Base-by-base conservation (phyloP, 1,140 invertebrate species). In the Drosophila miranda region DNA sequence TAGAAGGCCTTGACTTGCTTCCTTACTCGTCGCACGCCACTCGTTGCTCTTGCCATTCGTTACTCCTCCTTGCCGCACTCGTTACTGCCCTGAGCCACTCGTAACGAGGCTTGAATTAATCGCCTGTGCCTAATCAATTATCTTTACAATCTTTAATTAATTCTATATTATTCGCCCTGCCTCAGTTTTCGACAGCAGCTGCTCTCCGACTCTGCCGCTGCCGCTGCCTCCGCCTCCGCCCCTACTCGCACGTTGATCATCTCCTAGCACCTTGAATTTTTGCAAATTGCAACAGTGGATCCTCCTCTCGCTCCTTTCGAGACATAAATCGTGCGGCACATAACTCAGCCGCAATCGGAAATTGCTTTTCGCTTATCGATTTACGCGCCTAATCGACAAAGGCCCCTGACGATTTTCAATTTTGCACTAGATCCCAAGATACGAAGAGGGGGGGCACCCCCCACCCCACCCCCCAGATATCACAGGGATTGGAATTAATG, bases 131-230 rank as follows among this genome's bases (percentile, higher is more conserved):
- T 90, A 90, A 90, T 90, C 88, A 90, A 90, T 90, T 90, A 90
- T 90, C 88, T 90, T 86, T 79, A 83, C 78, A 58, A 90, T 90
- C 88, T 90, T 90, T 90, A 90, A 90, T 90, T 90, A 90, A 90
- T 90, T 90, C 81, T 86, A 79, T 90, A 90, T 86, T 89, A 83
- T 89, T 89, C 82, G 71, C 64, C 71, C 70, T 68, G 74, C 73
- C 64, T 75, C 45, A 54, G 50, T 77, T 87, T 80, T 75, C 74
- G 68, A 62, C 75, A 83, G 79, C 80, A 68, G 70, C 80, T 49
- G 80, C 60, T 56, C 38, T 34, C 28, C 52, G 30, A 3, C 19
- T 19, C 19, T 1, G 16, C 0, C 16, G 0, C 16, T 1, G 28
- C 2, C 28, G 8, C 28, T 8, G 28, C 2, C 23, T 26, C 23